Percentiles rank a stretch among this genome's conserved stretches.
Evolutionary conservation across 2,797 vertebrate species (phyloP).

Genomic region (Peromyscus attwateri): DNA sequence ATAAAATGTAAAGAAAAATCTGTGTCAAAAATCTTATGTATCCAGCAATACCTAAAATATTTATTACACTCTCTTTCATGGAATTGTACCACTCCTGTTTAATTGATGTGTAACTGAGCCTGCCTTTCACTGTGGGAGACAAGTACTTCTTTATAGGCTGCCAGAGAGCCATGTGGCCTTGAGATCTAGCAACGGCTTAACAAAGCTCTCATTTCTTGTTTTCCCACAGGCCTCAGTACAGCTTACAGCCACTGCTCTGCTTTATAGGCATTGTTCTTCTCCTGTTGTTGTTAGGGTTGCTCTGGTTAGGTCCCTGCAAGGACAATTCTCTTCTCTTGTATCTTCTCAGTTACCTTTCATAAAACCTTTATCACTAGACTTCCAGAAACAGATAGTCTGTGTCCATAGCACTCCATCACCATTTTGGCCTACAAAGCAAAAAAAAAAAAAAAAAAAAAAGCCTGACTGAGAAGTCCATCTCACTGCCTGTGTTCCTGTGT

Average conservation of each 20-base stretch:
- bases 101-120: neutral
- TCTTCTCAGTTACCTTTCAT: neutral
- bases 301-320: neutral
- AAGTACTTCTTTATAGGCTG: neutral
- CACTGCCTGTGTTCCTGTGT: neutral
- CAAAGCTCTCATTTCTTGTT: neutral
- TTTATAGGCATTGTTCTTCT: neutral
- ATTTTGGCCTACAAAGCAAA: neutral
- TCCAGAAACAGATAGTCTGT: neutral
- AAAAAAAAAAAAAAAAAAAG: too few relatives aligned
- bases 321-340: neutral
- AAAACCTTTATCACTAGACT: neutral
- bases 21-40: neutral
- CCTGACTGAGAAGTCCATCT: neutral
- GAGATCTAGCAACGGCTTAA: neutral
- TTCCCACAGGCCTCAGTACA: neutral
- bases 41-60: neutral
- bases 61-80: neutral
- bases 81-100: neutral
- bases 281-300: neutral
- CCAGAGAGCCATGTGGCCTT: neutral
- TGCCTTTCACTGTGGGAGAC: neutral
- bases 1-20: slow-evolving; percentile 16
- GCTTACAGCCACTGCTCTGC: neutral
- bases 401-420: neutral